Evolutionary conservation across 23 tunicate species (phyloP), one percentile per base, ranked within the genome.

Genomic region (Trididemnum nubilum): DNA sequence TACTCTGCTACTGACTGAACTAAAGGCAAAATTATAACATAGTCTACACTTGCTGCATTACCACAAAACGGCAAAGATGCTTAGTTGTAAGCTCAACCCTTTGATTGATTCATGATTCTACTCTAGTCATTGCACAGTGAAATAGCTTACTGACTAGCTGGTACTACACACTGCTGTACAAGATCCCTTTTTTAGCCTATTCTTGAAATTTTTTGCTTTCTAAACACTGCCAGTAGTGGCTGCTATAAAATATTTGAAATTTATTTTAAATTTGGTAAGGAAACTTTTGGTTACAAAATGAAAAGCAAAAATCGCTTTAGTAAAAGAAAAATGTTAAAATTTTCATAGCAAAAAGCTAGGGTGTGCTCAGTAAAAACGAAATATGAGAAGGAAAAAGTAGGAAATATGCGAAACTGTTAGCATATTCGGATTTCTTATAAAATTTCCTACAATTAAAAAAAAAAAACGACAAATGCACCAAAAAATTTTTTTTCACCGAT

Each of bases 281-380:
- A 61, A 21, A 24, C 29, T 61, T 61, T 61, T 61, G 67, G 29
- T 24, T 61, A 61, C 67, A 21, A 61, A 61, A 61, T 61, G 67
- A 21, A 61, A 61, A 61, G 15, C 54, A 44, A 44, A 44, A 44
- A 44, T 44, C 54, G 54, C 54, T 44, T 44, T 44, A 44, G 15
- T 44, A 44, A 44, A 44, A 44, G n/a, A 44, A 44, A 44, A 44
- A 44, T 44, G 54, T 44, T 44, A 44, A 44, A 44, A 44, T 44
- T 44, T 44, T 44, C 54, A 44, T 44, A 7, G 54, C 54, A 44
- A 44, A 44, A 44, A 44, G 54, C 54, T 44, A 44, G 67, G 67
- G 67, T 61, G 67, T n/a, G 67, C 67, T 61, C 28, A 61, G 67
- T 61, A 61, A 61, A 61, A 61, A 24, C 29, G n/a, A 61, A 61